Base-by-base conservation (phyloP, 2,797 vertebrate genomes). In the Rhabdomys pumilio region DNA sequence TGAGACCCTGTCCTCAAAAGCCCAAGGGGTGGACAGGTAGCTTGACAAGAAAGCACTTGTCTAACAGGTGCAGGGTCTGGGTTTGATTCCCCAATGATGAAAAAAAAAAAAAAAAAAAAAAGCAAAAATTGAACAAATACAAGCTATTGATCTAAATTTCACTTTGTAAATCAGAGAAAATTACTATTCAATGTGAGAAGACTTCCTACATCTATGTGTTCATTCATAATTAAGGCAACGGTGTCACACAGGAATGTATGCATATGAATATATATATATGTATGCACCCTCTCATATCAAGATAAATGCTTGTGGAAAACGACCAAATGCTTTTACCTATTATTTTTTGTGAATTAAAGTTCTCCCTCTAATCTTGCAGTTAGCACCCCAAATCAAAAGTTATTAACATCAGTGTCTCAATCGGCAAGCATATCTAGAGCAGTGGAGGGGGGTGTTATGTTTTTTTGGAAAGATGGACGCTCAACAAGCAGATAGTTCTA, bases 161-260 rank as follows among this genome's bases (percentile, higher is more conserved):
- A 65, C 50, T 63, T 90, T 31, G 63, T 0, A 89, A 85, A 73
- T 91, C 96, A 90, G 26, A 95, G 88, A 84, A 85, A 90, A 41
- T 86, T 76, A 76, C 41, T 91, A 20, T 73, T 86, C 65, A 53
- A 85, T 85, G 44, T 22, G 53, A 96, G 20, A 44, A 95, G 11
- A 0, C 50, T 90, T 95, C 76, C 82, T 29, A 7, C 0, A 86
- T 6, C 65, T 75, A 65, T 95, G 96, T 44, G 80, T 96, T 94
- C 57, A 86, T 69, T 95, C 83, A 96, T 90, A 97, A 95, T 69
- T 90, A 96, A 95, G 94, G 93, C 95, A 92, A 73, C 73, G 77
- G 72, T 81, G 79, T 72, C 79, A 75, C 50, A 19, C 1, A 69
- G 82, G 63, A 77, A 22, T 14, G 14, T 31, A 57, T 31, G 13